These are phyloP conservation scores for Camelus bactrianus DNA, from an alignment of 2,113 vertebrate genomes.

Conservation along the genomic window DNA sequence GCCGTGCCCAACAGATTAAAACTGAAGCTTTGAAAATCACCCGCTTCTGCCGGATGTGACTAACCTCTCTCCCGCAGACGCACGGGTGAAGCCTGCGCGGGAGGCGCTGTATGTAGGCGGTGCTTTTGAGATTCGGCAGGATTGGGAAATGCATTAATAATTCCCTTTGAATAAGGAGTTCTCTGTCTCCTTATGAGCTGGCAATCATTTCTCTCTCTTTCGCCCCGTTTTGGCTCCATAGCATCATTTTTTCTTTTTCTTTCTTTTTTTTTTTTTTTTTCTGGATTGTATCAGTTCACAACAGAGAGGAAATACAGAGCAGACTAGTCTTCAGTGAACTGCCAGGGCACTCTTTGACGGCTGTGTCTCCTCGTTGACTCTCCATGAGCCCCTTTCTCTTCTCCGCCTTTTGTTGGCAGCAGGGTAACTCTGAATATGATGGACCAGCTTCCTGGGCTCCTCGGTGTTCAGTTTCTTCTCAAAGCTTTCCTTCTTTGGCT, in stretches of 20 bases:
- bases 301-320: background rate
- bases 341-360: too few species aligned
- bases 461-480: background rate
- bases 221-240: background rate
- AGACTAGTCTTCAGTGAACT: too few species aligned
- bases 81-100: background rate
- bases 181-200: background rate
- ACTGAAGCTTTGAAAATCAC: conserved; percentile 56
- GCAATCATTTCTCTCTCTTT: background rate
- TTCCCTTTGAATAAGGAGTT: conserved; percentile 42
- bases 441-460: background rate
- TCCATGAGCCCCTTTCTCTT: background rate
- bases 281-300: background rate
- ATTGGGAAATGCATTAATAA: background rate
- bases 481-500: background rate
- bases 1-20: conserved; percentile 4
- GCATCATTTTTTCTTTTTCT: background rate
- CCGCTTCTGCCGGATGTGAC: background rate
- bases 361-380: background rate
- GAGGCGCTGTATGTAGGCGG: background rate
- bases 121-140: conserved; percentile 8
- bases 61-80: background rate
- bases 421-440: background rate
- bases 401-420: background rate
- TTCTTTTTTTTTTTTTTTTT: background rate